Conservation (phyloP, 1,140 invertebrate species). For the Aphelenchoides fujianensis region DNA sequence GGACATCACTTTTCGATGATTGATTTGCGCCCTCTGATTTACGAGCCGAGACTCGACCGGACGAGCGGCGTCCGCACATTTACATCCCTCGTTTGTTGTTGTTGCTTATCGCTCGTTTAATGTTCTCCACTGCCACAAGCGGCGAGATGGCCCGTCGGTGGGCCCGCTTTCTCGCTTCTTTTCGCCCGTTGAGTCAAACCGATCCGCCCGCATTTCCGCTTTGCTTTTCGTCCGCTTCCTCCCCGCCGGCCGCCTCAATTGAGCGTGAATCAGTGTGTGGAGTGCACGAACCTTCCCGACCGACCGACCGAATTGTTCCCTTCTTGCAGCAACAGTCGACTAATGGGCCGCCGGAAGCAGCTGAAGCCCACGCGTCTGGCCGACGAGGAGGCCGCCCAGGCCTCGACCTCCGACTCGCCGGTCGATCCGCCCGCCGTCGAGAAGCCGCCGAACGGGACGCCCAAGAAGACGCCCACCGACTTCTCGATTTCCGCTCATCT, state of each 20-base stretch:
- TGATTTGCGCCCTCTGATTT: slow-evolving; percentile 18
- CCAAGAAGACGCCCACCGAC: background rate
- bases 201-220: slow-evolving; percentile 4
- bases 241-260: background rate
- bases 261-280: slow-evolving; percentile 9
- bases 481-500: slow-evolving; percentile 13
- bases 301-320: background rate
- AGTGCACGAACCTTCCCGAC: background rate
- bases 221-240: background rate
- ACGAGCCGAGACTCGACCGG: slow-evolving; percentile 2
- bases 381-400: background rate
- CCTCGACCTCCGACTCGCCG: background rate
- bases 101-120: slow-evolving; percentile 1
- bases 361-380: background rate
- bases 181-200: slow-evolving; percentile 5
- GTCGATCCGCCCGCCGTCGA: background rate
- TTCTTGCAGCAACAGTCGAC: background rate
- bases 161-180: background rate
- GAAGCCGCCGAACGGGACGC: background rate
- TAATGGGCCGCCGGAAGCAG: slow-evolving; percentile 7
- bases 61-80: background rate
- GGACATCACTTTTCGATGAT: slow-evolving; percentile 9
- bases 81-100: background rate
- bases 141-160: background rate
- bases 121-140: background rate